phyloP scores from a whole-genome alignment of 2,113 vertebrate genomes.

The Tapirus terrestris region DNA sequence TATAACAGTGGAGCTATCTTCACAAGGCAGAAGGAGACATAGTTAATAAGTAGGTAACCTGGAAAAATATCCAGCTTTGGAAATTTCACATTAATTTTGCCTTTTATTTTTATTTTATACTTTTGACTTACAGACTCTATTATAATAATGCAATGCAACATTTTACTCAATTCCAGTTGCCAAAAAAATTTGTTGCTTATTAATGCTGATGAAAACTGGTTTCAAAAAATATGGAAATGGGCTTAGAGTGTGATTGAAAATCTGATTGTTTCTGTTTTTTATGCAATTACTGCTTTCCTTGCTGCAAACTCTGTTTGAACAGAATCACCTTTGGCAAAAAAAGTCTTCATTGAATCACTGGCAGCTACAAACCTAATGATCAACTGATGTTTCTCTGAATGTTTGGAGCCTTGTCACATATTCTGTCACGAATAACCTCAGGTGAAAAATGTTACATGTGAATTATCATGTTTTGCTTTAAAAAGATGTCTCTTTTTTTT shows the following conservation, averaged over 20 bases:
- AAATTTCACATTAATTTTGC: background rate
- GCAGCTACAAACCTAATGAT: conserved; percentile 3
- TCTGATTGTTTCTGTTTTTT: background rate
- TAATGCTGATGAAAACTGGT: background rate
- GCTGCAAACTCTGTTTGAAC: background rate
- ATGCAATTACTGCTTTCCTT: background rate
- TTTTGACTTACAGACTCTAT: background rate
- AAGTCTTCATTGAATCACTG: background rate
- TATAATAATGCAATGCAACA: background rate
- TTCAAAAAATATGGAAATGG: background rate
- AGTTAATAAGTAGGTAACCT: background rate
- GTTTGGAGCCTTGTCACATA: background rate
- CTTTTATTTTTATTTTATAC: background rate
- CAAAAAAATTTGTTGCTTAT: background rate
- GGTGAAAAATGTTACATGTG: background rate
- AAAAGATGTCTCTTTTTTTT: background rate
- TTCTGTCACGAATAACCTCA: background rate
- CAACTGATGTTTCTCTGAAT: conserved; percentile 22
- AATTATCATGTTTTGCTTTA: background rate
- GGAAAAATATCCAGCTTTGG: background rate
- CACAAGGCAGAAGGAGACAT: background rate
- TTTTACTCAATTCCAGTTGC: background rate
- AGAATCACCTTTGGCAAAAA: conserved; percentile 33
- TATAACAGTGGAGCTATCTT: background rate
- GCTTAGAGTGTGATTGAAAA: conserved; percentile 11